Evolutionary conservation across 2,797 vertebrate species (phyloP).

Genomic region (Aselliscus stoliczkanus): DNA sequence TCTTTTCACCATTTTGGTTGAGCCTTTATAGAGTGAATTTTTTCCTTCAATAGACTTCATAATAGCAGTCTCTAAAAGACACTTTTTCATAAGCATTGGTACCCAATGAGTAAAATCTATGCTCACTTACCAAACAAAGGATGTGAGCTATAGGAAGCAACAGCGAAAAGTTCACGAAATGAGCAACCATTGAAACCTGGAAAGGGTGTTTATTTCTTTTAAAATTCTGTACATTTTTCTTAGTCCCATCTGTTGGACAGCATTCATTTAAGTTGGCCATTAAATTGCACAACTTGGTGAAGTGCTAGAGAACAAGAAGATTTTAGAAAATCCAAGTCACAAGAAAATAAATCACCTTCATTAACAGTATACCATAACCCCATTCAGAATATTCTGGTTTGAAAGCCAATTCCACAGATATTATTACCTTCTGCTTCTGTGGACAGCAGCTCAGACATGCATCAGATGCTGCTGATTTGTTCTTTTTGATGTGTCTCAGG

Average conservation of each 20-base stretch:
- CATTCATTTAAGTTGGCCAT: not conserved
- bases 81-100: not conserved
- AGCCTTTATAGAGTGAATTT: not conserved
- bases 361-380: slow-evolving; percentile 33
- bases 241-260: not conserved
- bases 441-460: slow-evolving; percentile 48
- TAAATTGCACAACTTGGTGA: slow-evolving; percentile 30
- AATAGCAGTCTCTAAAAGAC: not conserved
- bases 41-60: not conserved
- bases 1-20: not conserved
- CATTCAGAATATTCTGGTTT: slow-evolving; percentile 51
- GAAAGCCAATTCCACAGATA: slow-evolving; percentile 32
- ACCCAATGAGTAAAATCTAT: not conserved
- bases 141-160: not conserved
- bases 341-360: slow-evolving; percentile 65
- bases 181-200: slow-evolving; percentile 4
- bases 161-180: slow-evolving; percentile 5
- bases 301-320: slow-evolving; percentile 25
- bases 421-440: slow-evolving; percentile 59
- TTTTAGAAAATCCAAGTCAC: slow-evolving; percentile 53
- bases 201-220: slow-evolving; percentile 42
- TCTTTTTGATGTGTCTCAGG: slow-evolving; percentile 45
- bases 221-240: slow-evolving; percentile 36
- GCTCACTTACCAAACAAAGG: not conserved
- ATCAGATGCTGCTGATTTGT: slow-evolving; percentile 51